phyloP scores from a whole-genome alignment of 2,888 invertebrate species.

The Odontothrips loti region DNA sequence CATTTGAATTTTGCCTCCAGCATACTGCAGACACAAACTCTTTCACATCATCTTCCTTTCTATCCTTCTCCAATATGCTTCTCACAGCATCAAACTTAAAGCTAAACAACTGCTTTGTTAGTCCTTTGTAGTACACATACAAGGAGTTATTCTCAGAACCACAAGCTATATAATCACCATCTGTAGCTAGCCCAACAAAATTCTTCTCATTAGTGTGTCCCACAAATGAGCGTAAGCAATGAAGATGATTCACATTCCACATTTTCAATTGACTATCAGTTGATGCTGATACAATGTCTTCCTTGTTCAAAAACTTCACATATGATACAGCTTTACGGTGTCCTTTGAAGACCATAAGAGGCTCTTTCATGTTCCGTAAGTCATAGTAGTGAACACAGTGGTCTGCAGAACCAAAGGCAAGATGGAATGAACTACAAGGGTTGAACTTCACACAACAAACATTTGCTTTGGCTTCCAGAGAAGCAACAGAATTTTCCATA shows the following conservation, averaged over 20 bases:
- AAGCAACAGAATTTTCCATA: constrained; percentile 78
- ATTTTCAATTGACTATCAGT: constrained; percentile 87
- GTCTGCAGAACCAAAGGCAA: constrained; percentile 95
- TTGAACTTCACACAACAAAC: constrained; percentile 93
- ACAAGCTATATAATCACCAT: constrained; percentile 88
- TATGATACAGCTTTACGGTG: constrained; percentile 93
- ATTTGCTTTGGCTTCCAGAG: constrained; percentile 88
- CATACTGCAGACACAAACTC: constrained; percentile 95
- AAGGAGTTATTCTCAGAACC: constrained; percentile 93
- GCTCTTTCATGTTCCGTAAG: constrained; percentile 74
- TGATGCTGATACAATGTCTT: constrained; percentile 85
- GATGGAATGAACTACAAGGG: constrained; percentile 75
- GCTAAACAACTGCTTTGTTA: constrained; percentile 78
- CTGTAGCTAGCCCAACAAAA: constrained; percentile 89
- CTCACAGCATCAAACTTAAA: constrained; percentile 82
- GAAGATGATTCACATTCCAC: constrained; percentile 70
- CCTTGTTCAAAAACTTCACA: constrained; percentile 80
- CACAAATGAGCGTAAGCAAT: constrained; percentile 77
- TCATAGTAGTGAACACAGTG: constrained; percentile 96
- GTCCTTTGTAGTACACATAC: constrained; percentile 85
- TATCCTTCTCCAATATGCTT: constrained; percentile 69
- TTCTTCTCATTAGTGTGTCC: constrained; percentile 95
- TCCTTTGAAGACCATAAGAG: constrained; percentile 78
- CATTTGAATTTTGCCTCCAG: constrained; percentile 80
- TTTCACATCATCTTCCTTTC: constrained; percentile 77